Base-by-base conservation (phyloP, 1,140 invertebrate species). In the Halictus rubicundus region DNA sequence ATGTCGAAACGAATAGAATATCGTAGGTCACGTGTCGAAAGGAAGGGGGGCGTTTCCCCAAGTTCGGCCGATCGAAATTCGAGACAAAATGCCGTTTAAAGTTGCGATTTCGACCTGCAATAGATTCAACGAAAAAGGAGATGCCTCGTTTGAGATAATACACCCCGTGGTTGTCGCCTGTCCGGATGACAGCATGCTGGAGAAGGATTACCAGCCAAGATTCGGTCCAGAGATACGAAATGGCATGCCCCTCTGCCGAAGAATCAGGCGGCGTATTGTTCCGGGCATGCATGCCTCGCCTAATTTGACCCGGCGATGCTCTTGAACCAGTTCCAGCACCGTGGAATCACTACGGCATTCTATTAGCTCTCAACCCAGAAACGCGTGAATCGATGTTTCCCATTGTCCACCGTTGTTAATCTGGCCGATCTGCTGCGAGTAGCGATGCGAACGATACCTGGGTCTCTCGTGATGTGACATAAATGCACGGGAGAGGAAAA, bases 391-490 rank as follows among this genome's bases (percentile, higher is more conserved):
- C 68, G 61, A 71, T 73, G 83, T 32, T 72, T 83, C 72, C 66
- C 66, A 78, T 78, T 70, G 39, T 70, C 4, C 23, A 12, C 0
- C 27, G 32, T 27, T 69, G 68, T 64, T 79, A 78, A 83, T 79
- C 82, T 52, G 42, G 52, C 32, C 77, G 81, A 83, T 84, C 82
- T 75, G 66, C 63, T 61, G 54, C 61, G 68, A 59, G 57, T 25
- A 10, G 23, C 69, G 76, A 72, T 78, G 76, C 68, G 71, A 65
- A 54, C 52, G 68, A 78, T 72, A 78, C 27, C 68, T 21, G 37
- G 46, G 37, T 2, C n/a, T 37, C 46, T 46, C 60, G 5, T 32
- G 76, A 16, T 7, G 49, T 52, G 57, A 8, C 32, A 32, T 32
- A 32, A 32, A 32, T 32, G 32, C n/a, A n/a, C n/a, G 7, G 42